phyloP scores from a whole-genome alignment of 2,888 invertebrate species.

The Eilema sororculum region DNA sequence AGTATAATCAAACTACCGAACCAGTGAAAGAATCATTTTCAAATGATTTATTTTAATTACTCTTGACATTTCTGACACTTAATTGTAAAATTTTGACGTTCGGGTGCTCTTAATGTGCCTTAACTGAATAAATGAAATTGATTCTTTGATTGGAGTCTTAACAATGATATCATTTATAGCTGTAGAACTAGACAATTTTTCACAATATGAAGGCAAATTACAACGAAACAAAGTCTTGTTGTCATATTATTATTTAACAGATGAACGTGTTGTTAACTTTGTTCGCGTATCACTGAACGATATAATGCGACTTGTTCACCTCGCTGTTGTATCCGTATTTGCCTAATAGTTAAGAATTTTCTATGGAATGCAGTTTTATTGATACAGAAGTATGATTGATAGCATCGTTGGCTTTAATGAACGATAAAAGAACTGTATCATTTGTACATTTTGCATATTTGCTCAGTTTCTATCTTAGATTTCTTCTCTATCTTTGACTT shows the following conservation, averaged over 20 bases:
- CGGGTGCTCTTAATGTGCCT: no score
- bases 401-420: background rate
- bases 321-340: conserved; percentile 27
- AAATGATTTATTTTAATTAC: no score
- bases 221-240: conserved; percentile 31
- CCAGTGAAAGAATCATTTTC: no score
- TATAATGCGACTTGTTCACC: conserved; percentile 36
- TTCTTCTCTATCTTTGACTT: background rate
- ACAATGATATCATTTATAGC: conserved; percentile 18
- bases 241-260: conserved; percentile 40
- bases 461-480: background rate
- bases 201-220: conserved; percentile 23
- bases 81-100: no score
- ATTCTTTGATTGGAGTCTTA: no score
- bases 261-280: conserved; percentile 31
- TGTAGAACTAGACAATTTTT: conserved; percentile 28
- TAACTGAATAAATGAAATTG: no score
- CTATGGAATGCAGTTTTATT: conserved; percentile 14
- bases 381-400: conserved; percentile 7
- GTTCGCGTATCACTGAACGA: conserved; percentile 26
- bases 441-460: background rate
- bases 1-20: no score
- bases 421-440: background rate
- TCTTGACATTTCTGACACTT: no score
- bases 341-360: conserved; percentile 21